Evolutionary conservation across 1,140 invertebrate species (phyloP), one percentile per base, ranked within the genome.

Genomic region (Microplitis mediator): DNA sequence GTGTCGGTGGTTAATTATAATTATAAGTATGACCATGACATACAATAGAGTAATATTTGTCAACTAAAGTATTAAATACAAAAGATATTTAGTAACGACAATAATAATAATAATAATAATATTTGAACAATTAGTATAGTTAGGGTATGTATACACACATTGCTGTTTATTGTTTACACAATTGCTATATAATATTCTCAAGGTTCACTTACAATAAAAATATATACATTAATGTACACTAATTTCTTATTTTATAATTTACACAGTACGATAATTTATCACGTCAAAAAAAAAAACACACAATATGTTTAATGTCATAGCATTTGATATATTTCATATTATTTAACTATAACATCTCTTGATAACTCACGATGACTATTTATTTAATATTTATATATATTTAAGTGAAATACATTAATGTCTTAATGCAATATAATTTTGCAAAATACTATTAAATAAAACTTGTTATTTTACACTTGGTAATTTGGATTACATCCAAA

Each of bases 31-130:
- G 39, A 1, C 39, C 39, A 3, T 45, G 39, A 45, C 39, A 45
- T 45, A 45, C 11, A 45, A 45, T 11, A 23, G 58, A 61, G 31
- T 31, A 61, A 8, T 61, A 61, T 61, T 62, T 83, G 82, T 79
- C 35, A 67, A 74, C 31, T 67, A 36, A 14, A 31, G 52, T 65
- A 32, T 60, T n/a, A 3, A 8, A 34, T 23, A 14, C 8, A n/a
- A 16, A 35, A 61, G 8, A 52, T 23, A 11, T 39, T 13, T 50
- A 9, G 8, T 39, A 34, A 50, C 39, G 16, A 66, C 8, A 35
- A 14, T 23, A 23, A 23, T 23, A 23, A 23, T 39, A 35, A 14
- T 52, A 39, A 66, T 52, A 32, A 23, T 35, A 50, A 8, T 52
- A 13, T 32, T 31, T 13, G 36, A 13, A 45, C 36, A 51, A 13